Evolutionary conservation across 2,113 vertebrate genomes (phyloP), one percentile per base, ranked within the genome.

Genomic region (Uria lomvia): DNA sequence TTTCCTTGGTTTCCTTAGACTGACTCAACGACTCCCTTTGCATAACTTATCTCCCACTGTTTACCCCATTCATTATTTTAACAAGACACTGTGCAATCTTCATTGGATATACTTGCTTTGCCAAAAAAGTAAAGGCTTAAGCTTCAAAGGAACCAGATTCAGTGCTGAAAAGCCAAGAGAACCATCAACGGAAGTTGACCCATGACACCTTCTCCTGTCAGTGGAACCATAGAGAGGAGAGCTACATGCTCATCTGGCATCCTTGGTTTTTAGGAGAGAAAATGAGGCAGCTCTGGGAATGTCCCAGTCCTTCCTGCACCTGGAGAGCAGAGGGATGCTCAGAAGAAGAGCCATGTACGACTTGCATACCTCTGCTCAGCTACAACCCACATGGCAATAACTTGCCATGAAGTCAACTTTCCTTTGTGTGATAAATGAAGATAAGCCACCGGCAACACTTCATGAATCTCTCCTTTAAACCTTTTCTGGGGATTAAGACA

Each of bases 41-140:
- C 14, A 56, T 59, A 75, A 91, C 52, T 92, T 92, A 71, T 50
- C 36, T 93, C n/a, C 38, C 36, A 58, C 50, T 96, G 86, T 91
- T 96, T 88, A 86, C 42, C 32, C 27, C 38, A 63, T 90, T 94
- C 77, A 86, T 90, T 96, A 76, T 83, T 82, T 59, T 82, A 90
- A 82, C 24, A 67, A 85, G 75, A 67, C 55, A 74, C 45, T 62
- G 74, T 32, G 32, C 38, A 24, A 76, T 78, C 63, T 93, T 66
- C 65, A 71, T 87, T 1, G 0, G n/a, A 93, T 96, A 78, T 53
- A 59, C 12, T 81, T 92, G 11, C 19, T 85, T 82, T 92, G 36
- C 63, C 26, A 22, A 18, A 52, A 80, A 87, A 50, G 13, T 11
- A 49, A 72, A 76, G 49, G 19, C 34, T 88, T 87, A 70, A 84